These are phyloP conservation scores for Leptodactylus fuscus DNA, from an alignment of 2,113 vertebrate species.

Conservation along the genomic window DNA sequence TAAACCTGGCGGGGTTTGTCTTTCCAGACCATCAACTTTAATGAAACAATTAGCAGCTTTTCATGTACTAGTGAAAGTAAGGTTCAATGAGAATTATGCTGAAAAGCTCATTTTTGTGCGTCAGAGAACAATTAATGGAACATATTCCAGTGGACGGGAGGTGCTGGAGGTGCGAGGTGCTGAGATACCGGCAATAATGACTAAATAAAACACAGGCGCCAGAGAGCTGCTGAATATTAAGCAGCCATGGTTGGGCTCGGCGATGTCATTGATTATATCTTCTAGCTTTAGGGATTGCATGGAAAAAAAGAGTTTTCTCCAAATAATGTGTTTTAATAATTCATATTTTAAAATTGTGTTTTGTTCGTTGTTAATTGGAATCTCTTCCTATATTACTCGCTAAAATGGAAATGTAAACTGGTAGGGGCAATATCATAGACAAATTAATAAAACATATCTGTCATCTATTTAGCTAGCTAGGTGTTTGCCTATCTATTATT, in stretches of 20 bases:
- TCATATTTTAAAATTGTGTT: background rate
- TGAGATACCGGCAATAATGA: background rate
- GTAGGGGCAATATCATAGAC: too few species aligned
- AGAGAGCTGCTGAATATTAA: constrained; percentile 13
- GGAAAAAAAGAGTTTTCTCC: background rate
- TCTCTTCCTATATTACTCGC: background rate
- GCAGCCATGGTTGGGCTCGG: background rate
- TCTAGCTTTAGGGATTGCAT: background rate
- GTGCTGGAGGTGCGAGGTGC: constrained; percentile 3
- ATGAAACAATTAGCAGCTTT: constrained; percentile 40
- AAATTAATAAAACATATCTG: too few species aligned
- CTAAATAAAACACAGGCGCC: background rate
- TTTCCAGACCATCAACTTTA: constrained; percentile 53
- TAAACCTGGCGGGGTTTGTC: background rate
- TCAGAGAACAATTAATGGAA: constrained; percentile 5
- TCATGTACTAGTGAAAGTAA: background rate
- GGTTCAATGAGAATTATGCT: background rate
- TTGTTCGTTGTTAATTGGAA: background rate
- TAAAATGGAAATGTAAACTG: too few species aligned
- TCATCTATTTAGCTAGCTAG: too few species aligned
- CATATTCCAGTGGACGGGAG: constrained; percentile 15
- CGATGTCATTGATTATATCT: background rate
- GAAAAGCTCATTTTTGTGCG: background rate
- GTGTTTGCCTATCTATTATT: too few species aligned
- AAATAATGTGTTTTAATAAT: background rate